These are phyloP conservation scores for Sebastes glaucus DNA, from an alignment of 2,797 vertebrate species.

Conservation along the genomic window DNA sequence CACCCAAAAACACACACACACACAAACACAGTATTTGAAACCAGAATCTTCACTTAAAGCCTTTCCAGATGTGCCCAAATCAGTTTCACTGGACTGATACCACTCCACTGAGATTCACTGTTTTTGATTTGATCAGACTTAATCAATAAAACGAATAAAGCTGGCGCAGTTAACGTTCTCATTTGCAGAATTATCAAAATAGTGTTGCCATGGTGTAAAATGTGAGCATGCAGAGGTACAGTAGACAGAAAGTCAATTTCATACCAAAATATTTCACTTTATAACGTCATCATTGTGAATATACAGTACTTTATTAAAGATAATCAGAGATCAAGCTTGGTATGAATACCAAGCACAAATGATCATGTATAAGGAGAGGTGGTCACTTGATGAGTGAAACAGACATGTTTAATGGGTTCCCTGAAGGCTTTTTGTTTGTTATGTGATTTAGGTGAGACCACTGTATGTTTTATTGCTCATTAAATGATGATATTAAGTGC, in stretches of 20 bases:
- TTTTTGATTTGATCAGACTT: constrained; percentile 14
- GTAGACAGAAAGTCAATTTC: neutral
- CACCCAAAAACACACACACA: constrained; percentile 33
- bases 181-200: neutral
- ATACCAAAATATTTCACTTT: neutral
- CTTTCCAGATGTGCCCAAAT: constrained; percentile 81
- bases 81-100: constrained; percentile 37
- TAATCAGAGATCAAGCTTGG: neutral
- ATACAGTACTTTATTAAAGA: neutral
- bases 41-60: constrained; percentile 57
- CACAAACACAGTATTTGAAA: constrained; percentile 47
- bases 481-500: too few relatives aligned
- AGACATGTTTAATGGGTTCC: too few relatives aligned
- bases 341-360: neutral
- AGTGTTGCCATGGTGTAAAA: neutral
- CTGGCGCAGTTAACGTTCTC: neutral
- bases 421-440: too few relatives aligned
- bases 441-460: too few relatives aligned
- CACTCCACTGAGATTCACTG: neutral
- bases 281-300: neutral
- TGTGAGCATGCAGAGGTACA: neutral
- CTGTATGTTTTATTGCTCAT: too few relatives aligned
- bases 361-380: neutral
- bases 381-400: neutral
- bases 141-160: neutral